Base-by-base conservation (phyloP, 2,888 invertebrate species). In the Thymelicus lineola region DNA sequence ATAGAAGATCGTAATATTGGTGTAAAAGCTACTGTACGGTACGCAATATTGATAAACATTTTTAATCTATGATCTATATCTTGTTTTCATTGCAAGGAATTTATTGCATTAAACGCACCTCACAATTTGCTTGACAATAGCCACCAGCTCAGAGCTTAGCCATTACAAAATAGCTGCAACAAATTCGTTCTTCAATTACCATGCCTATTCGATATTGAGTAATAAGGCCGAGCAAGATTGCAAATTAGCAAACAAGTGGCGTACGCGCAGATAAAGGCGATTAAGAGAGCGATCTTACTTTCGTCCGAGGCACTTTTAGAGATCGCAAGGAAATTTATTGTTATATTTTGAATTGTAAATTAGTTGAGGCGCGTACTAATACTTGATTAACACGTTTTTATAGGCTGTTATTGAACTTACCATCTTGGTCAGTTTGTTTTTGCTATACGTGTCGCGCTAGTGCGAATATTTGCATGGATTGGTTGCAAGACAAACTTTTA, bases 231-330 rank as follows among this genome's bases (percentile, higher is more conserved):
- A 74, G 70, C 74, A 45, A 73, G 75, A 72, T 78, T 79, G 79
- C 76, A 79, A 81, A 80, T 78, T 72, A 79, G 75, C 70, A 71
- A 72, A 75, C 75, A 77, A 73, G 73, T 75, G 66, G 66, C 61
- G 70, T 74, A 60, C 46, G 55, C 46, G 63, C 35, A 45, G 61
- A 65, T 70, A 70, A 55, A 60, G 14, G 60, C 70, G 53, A 65
- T 59, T 70, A 70, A 70, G 64, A 60, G 57, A 58, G 58, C 68
- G 53, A 46, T 55, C 55, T 61, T 62, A 58, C 53, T 67, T 35
- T 55, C 62, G 68, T 62, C 61, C 17, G 55, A 42, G 35, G 42
- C 61, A 42, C 60, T 67, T 68, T 46, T 46, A 17, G 46, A 20
- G 67, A 68, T 60, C 61, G 42, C 61, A 36, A 55, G 17, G 60